Conservation (phyloP, 2,888 invertebrate genomes). For the Halictus quadricinctus region DNA sequence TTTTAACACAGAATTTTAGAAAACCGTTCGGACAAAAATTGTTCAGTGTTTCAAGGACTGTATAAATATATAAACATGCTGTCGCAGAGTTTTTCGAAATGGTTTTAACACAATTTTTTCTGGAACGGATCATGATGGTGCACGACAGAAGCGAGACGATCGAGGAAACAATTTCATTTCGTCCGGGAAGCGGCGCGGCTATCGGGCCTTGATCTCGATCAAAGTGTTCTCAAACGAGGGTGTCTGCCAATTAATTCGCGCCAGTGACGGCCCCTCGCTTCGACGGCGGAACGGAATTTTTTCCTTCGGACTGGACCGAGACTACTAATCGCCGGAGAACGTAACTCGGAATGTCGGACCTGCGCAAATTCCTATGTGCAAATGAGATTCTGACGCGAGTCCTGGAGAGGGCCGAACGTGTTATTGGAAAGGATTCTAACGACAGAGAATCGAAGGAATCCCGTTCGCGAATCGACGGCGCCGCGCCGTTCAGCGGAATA, state of each 20-base stretch:
- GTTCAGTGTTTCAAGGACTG: too few relatives aligned
- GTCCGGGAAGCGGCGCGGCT: neutral
- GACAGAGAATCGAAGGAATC: constrained; percentile 36
- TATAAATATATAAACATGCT: neutral
- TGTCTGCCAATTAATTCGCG: constrained; percentile 42
- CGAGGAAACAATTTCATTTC: constrained; percentile 37
- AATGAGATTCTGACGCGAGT: constrained; percentile 49
- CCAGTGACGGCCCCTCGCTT: neutral
- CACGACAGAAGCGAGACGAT: neutral
- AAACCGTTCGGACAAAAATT: too few relatives aligned
- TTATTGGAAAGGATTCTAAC: constrained; percentile 59
- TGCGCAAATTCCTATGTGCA: constrained; percentile 58
- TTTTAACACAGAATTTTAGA: too few relatives aligned
- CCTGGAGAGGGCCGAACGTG: constrained; percentile 31
- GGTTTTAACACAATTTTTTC: neutral
- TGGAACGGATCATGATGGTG: neutral
- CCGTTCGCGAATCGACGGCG: constrained; percentile 25
- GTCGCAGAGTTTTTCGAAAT: neutral
- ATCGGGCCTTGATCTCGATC: constrained; percentile 3
- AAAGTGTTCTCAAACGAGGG: constrained; percentile 28
- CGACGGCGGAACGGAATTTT: neutral
- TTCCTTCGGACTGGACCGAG: neutral
- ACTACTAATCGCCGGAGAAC: constrained; percentile 57
- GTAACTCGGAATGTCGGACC: constrained; percentile 41
- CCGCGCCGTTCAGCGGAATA: neutral